Evolutionary conservation across 2,888 invertebrate genomes (phyloP).

Genomic region (Mesochorus sp.): DNA sequence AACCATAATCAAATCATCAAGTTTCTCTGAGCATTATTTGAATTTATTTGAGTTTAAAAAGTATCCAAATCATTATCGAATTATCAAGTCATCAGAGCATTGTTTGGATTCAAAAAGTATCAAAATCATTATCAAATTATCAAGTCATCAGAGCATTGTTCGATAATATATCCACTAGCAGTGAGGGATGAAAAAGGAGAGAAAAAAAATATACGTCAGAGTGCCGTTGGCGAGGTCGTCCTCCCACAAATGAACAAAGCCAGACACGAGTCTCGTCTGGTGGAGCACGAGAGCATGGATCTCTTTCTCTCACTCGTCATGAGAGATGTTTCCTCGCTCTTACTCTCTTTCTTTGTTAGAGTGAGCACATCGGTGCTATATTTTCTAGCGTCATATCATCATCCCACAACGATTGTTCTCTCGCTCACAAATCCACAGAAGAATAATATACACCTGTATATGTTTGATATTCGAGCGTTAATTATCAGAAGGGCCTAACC

Average conservation of each 20-base stretch:
- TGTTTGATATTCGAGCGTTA: not conserved
- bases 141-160: constrained; percentile 30
- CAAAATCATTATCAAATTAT: constrained; percentile 32
- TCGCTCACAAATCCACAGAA: not conserved
- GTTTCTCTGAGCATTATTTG: no score
- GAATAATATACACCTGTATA: not conserved
- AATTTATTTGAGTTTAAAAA: no score
- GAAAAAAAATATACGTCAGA: constrained; percentile 40
- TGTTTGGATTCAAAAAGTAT: no score
- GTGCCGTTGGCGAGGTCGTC: constrained; percentile 41
- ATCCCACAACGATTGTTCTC: constrained; percentile 43
- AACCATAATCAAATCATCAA: no score
- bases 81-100: no score
- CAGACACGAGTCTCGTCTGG: constrained; percentile 51
- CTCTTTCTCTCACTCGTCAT: constrained; percentile 22
- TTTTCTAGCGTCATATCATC: not conserved
- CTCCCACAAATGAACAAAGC: constrained; percentile 51
- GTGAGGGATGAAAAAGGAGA: not conserved
- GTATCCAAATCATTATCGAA: no score
- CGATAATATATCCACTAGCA: constrained; percentile 12
- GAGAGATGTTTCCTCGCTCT: constrained; percentile 36
- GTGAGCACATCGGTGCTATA: constrained; percentile 13
- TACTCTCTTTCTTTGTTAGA: not conserved
- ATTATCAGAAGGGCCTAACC: not conserved
- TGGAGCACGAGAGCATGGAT: constrained; percentile 27